These are phyloP conservation scores for Chamaedrilus cognettii DNA, from an alignment of 2,888 invertebrate species.

Conservation along the genomic window DNA sequence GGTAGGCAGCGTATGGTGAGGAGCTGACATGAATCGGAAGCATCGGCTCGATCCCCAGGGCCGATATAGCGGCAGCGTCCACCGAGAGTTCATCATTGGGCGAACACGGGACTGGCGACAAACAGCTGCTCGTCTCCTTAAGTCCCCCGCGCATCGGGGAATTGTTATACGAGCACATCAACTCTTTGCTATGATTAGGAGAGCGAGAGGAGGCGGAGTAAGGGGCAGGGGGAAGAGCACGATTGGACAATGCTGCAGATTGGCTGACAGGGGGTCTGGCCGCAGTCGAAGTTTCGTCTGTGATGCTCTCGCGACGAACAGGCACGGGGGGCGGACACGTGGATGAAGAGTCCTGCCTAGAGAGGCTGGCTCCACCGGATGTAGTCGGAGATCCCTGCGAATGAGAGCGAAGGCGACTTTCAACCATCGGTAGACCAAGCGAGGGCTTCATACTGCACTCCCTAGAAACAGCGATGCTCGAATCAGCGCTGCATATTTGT, in stretches of 20 bases:
- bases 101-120: too few relatives aligned
- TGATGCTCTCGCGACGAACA: not conserved
- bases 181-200: too few relatives aligned
- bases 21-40: not conserved
- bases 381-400: not conserved
- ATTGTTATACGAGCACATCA: too few relatives aligned
- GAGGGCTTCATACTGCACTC: not conserved
- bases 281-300: not conserved
- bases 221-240: too few relatives aligned
- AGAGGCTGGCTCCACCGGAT: too few relatives aligned
- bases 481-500: too few relatives aligned
- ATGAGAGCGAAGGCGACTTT: not conserved
- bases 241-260: too few relatives aligned
- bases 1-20: not conserved
- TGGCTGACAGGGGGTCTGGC: not conserved
- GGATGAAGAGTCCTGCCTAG: not conserved
- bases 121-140: not conserved
- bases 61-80: not conserved
- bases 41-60: slow-evolving; percentile 7
- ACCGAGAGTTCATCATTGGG: not conserved
- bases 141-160: not conserved
- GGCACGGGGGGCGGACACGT: not conserved
- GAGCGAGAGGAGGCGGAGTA: too few relatives aligned
- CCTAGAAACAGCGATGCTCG: not conserved
- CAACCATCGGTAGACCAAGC: not conserved